Evolutionary conservation across 2,113 vertebrate species (phyloP).

Genomic region (Amblyopsis rosae): DNA sequence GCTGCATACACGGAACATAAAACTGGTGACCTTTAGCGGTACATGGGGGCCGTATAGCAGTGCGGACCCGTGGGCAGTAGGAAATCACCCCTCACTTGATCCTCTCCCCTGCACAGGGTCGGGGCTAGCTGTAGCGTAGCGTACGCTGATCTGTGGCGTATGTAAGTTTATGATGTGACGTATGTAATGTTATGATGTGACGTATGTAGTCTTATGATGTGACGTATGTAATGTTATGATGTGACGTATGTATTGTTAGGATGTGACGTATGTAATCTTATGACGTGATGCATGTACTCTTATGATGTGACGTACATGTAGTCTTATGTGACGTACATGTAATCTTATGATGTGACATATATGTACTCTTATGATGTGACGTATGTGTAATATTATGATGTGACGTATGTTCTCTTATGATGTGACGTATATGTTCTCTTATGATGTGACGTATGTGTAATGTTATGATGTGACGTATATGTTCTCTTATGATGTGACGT

Average conservation of each 20-base stretch:
- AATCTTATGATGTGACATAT: neutral
- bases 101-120: conserved; percentile 11
- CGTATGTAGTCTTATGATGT: no score
- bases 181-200: no score
- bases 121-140: conserved; percentile 12
- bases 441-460: neutral
- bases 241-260: no score
- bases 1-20: conserved; percentile 76
- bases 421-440: neutral
- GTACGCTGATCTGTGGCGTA: conserved; percentile 23
- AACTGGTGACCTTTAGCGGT: conserved; percentile 73
- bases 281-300: no score
- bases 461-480: neutral
- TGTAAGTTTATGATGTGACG: no score
- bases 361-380: neutral
- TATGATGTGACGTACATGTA: no score
- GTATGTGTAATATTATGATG: no score
- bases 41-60: conserved; percentile 53
- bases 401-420: no score
- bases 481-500: neutral
- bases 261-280: no score
- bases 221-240: no score
- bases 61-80: conserved; percentile 58
- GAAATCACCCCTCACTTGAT: conserved; percentile 50
- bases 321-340: neutral